These are phyloP conservation scores for Cassiopea xamachana DNA, from an alignment of 30 jellyfish, hydroid and myxozoan genomes.

Conservation along the genomic window DNA sequence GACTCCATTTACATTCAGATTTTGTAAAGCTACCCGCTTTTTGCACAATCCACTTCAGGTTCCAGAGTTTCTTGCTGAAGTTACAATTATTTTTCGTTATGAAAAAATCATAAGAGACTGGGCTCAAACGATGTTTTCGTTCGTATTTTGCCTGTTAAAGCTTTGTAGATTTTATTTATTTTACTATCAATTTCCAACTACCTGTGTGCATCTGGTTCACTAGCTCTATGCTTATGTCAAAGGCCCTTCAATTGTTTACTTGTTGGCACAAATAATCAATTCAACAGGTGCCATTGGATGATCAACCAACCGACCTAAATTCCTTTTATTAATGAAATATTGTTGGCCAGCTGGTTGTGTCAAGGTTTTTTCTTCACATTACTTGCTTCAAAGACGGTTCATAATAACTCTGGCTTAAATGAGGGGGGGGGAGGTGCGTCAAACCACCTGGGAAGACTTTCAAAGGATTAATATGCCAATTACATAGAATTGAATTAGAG, in stretches of 20 bases:
- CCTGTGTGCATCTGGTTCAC: constrained; percentile 50
- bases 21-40: too few relatives aligned
- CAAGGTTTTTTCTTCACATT: too few relatives aligned
- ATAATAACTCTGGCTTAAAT: too few relatives aligned
- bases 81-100: too few relatives aligned
- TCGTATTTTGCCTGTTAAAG: neutral
- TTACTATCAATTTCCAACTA: constrained; percentile 8
- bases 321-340: neutral
- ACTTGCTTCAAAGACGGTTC: too few relatives aligned
- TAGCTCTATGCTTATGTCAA: constrained; percentile 26
- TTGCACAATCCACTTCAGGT: too few relatives aligned
- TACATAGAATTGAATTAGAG: too few relatives aligned
- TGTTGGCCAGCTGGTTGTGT: constrained; percentile 2
- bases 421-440: neutral
- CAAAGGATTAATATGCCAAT: too few relatives aligned
- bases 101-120: too few relatives aligned
- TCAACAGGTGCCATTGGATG: constrained; percentile 51
- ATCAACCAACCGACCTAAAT: constrained; percentile 19
- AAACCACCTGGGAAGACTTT: neutral
- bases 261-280: constrained; percentile 73
- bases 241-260: constrained; percentile 24
- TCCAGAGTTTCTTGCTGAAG: too few relatives aligned
- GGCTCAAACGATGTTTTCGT: neutral
- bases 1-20: too few relatives aligned
- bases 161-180: neutral